Base-by-base conservation (phyloP, 2,113 vertebrate species). In the Gnathochromis pfefferi region DNA sequence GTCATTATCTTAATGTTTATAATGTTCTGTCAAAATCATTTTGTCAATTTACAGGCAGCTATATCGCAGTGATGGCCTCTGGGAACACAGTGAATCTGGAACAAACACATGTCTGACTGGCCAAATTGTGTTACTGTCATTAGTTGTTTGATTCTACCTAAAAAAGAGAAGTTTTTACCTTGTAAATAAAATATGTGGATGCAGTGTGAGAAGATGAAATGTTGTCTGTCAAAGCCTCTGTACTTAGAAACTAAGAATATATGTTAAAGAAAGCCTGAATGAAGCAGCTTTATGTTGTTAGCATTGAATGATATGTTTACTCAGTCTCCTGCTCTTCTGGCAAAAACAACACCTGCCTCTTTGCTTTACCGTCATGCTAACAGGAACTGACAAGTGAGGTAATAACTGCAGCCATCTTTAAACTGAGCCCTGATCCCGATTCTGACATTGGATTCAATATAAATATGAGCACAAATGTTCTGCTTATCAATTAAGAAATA, bases 311-410 rank as follows among this genome's bases (percentile, higher is more conserved):
- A 90, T 93, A 89, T 90, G 91, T 95, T 95, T 94, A 89, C 83
- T 33, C 80, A 75, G 81, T 82, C 26, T 79, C 40, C 35, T 86
- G 60, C 19, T 55, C 81, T 83, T 51, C 84, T 53, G 86, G 84
- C 80, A 90, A 87, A 87, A 92, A 93, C 92, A 93, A 86, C 94
- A 96, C 94, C 94, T 95, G 94, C 86, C 88, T 93, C 88, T 88
- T 88, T 88, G 70, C 82, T 89, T 51, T 31, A 23, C 8, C 47
- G 21, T 84, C 80, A 85, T 12, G 12, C 13, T 86, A 93, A 94
- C 54, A 89, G 33, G 91, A 92, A 83, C 82, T 80, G 89, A 93
- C 91, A 95, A 85, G 85, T 85, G 65, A 79, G 82, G 75, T 54
- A 81, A 88, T 84, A 88, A 92, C 63, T 31, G 58, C 45, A 87